Evolutionary conservation across 2,113 vertebrate genomes (phyloP).

Genomic region (Catharus bicknelli): DNA sequence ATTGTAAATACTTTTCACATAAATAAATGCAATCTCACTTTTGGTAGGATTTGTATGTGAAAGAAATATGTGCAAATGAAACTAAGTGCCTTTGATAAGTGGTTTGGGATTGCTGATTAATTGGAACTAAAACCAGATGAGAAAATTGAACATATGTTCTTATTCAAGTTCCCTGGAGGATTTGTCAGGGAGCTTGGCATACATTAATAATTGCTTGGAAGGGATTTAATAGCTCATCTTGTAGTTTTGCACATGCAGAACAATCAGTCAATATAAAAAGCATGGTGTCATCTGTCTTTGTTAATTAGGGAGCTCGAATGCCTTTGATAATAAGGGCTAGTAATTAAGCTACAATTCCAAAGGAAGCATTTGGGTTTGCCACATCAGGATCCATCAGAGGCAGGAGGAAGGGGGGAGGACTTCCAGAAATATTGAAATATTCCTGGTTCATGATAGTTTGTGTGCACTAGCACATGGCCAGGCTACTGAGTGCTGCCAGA

Average conservation of each 20-base stretch:
- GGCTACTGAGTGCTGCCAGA: not conserved
- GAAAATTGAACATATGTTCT: slow-evolving; percentile 46
- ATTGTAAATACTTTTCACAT: not conserved
- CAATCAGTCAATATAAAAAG: slow-evolving; percentile 41
- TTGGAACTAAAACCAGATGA: slow-evolving; percentile 54
- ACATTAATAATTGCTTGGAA: slow-evolving; percentile 7
- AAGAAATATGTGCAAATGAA: not conserved
- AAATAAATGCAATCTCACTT: slow-evolving; percentile 17
- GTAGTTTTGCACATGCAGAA: slow-evolving; percentile 18
- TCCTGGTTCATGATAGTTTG: not conserved
- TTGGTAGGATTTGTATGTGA: not conserved
- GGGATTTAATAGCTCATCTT: slow-evolving; percentile 19
- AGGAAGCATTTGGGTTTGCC: slow-evolving; percentile 31
- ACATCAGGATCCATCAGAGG: not conserved
- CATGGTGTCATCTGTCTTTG: not conserved
- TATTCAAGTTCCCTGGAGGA: slow-evolving; percentile 28
- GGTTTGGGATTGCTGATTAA: slow-evolving; percentile 25
- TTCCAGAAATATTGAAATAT: not conserved
- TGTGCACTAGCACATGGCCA: fast-evolving
- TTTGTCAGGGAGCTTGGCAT: slow-evolving; percentile 1
- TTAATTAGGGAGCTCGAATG: not conserved
- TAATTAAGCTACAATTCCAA: slow-evolving; percentile 45
- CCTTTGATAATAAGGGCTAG: not conserved
- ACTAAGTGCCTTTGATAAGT: not conserved
- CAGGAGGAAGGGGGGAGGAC: not conserved